Base-by-base conservation (phyloP, 2,888 invertebrate species). In the Globia sparganii region DNA sequence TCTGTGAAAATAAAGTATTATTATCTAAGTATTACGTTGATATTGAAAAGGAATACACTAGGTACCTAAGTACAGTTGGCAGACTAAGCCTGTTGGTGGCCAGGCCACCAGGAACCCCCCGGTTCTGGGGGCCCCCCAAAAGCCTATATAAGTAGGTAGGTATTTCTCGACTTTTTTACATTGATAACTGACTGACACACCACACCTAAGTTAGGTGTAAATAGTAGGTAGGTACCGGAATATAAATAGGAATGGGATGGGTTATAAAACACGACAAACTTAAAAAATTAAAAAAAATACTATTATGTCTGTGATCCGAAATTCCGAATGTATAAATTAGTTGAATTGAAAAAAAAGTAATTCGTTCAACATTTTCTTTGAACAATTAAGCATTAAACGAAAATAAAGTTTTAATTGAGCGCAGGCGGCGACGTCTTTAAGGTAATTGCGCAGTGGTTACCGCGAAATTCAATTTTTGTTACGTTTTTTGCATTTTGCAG, bases 371-470 rank as follows among this genome's bases (percentile, higher is more conserved):
- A 58, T 58, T 5, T 58, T 66, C 31, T 46, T 28, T 49, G 15
- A 31, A 31, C 15, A 1, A 18, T 58, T 31, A n/a, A 37, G 62
- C 72, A 59, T 46, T 70, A 18, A 70, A 76, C n/a, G 66, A 49
- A 68, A 77, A 67, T 56, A 46, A 74, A 61, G 53, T 77, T 72
- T 67, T 28, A 62, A 75, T 75, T 61, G 13, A 69, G 62, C 53
- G 21, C 59, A 62, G 66, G 13, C 64, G 71, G 56, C 62, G 15
- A 18, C 11, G 34, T 70, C n/a, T 65, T 72, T 78, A n/a, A n/a
- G n/a, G n/a, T n/a, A n/a, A n/a, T n/a, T n/a, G n/a, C n/a, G n/a
- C n/a, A n/a, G n/a, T n/a, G n/a, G n/a, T n/a, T n/a, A n/a, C n/a
- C n/a, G n/a, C n/a, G n/a, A n/a, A n/a, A n/a, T n/a, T n/a, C n/a